Evolutionary conservation across 2,113 vertebrate genomes (phyloP).

Genomic region (sheep (Ovis aries)): ARS-UI_Ramb_v3.0 NC_056055.1:190295001-190295500

Average conservation of each 20-base stretch:
- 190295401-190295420: background rate
- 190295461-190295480: background rate
- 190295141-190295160: background rate
- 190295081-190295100: background rate
- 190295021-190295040: too few species aligned
- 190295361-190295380: background rate
- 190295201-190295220: background rate
- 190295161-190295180: background rate
- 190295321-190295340: background rate
- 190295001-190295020: background rate
- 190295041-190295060: too few species aligned
- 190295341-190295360: background rate
- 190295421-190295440: background rate
- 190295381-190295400: rapidly evolving
- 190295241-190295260: background rate
- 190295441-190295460: background rate
- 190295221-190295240: background rate
- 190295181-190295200: background rate
- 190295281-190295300: background rate
- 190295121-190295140: background rate
- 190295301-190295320: background rate
- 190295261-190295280: background rate
- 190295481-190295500: background rate
- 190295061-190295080: background rate
- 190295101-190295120: background rate